A percentile compares a stretch with the other conserved stretches of the same genome.
These are phyloP conservation scores for Pecten maximus DNA, from an alignment of 2,888 invertebrate genomes.

Conservation along the genomic window DNA sequence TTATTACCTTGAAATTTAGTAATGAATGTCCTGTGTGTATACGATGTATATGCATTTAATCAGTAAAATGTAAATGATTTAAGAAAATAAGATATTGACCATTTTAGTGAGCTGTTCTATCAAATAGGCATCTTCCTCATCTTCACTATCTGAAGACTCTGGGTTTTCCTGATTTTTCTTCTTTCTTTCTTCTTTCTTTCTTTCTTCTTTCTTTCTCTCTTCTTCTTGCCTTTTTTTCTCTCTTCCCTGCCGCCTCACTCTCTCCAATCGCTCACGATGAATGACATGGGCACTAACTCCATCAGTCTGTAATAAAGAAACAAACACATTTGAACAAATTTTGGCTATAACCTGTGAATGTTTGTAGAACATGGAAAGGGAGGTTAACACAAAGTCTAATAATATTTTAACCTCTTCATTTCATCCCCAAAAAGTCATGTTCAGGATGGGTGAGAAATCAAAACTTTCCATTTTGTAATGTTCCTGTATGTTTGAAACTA, in stretches of 20 bases:
- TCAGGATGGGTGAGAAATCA: no score
- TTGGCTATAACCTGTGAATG: no score
- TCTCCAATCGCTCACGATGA: slow-evolving; percentile 44
- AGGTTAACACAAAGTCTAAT: no score
- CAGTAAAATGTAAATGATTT: neutral
- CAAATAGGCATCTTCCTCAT: slow-evolving; percentile 56
- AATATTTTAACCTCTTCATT: no score
- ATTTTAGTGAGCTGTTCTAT: slow-evolving; percentile 60
- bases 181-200: neutral
- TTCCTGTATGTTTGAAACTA: no score
- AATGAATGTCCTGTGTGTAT: no score
- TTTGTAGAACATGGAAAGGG: no score
- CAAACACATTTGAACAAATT: no score
- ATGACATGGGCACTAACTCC: neutral
- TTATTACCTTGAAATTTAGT: no score
- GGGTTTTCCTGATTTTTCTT: neutral
- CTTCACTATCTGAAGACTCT: slow-evolving; percentile 42
- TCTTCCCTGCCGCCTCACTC: slow-evolving; percentile 53
- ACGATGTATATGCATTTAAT: no score
- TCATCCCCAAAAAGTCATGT: no score
- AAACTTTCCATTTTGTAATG: no score
- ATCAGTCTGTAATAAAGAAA: neutral
- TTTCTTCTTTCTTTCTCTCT: slow-evolving; percentile 40
- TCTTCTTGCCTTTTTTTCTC: slow-evolving; percentile 38
- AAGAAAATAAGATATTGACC: slow-evolving; percentile 41